Evolutionary conservation across 2,113 vertebrate genomes (phyloP), one percentile per base, ranked within the genome.

Genomic region (Ageneiosus marmoratus): DNA sequence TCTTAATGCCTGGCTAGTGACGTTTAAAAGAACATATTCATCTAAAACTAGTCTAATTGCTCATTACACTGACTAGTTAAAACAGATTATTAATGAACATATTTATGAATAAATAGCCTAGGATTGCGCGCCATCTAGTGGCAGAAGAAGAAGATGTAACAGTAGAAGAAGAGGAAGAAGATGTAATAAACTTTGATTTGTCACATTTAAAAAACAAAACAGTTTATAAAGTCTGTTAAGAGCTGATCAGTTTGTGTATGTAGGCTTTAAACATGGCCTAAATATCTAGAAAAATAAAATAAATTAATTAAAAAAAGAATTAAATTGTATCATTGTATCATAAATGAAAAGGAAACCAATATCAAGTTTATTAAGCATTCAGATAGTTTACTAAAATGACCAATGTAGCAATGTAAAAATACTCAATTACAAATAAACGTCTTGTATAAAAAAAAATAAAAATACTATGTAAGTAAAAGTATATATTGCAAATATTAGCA

Each of bases 91-190:
- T 27, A 48, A 46, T 13, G 22, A 70, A 9, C 18, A 44, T 70
- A 7, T 13, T 70, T 70, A 50, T 50, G 18, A 15, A 48, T 12
- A 50, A 46, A 37, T 12, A 70, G 67, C 8, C n/a, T n/a, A n/a
- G n/a, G n/a, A 44, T 77, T 53, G 27, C 11, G 48, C 48, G 65
- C 84, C 75, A 86, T 86, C 80, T 86, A 62, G 65, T n/a, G 76
- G 37, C 3, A 41, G 37, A 41, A 41, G 37, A 41, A 41, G 37
- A 41, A 5, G 37, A 41, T 3, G 37, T 41, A n/a, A n/a, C 3
- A 41, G 37, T 3, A 41, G 37, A 41, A 41, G 37, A 41, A 5
- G 37, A 41, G 5, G 37, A 3, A 41, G 37, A 41, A 41, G 37
- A 41, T 3, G 37, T 3, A 2, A 41, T 41, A 41, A 41, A 5